Evolutionary conservation across 2,888 invertebrate genomes (phyloP).

Genomic region (Griposia aprilina): DNA sequence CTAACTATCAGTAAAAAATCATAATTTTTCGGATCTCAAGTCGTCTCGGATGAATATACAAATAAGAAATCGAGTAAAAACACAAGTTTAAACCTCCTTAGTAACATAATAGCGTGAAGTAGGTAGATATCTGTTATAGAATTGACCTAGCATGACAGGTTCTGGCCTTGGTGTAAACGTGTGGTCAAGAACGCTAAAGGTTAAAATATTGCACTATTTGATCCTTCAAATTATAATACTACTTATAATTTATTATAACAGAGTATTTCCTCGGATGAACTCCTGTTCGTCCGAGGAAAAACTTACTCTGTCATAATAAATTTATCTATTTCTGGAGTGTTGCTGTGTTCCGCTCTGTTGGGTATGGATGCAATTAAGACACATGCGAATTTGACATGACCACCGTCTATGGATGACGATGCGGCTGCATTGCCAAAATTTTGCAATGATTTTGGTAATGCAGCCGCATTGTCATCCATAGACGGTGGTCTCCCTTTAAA

Average conservation of each 20-base stretch:
- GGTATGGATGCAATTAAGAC: background rate
- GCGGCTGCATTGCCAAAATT: background rate
- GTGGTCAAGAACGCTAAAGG: background rate
- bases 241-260: too few species aligned
- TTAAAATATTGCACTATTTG: background rate
- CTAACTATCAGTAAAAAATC: background rate
- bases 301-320: background rate
- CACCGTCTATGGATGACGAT: background rate
- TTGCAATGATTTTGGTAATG: too few species aligned
- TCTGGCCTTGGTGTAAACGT: background rate
- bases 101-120: background rate
- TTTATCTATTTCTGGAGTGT: background rate
- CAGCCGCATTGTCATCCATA: too few species aligned
- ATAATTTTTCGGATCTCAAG: background rate
- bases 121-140: slow-evolving; percentile 6
- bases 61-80: background rate
- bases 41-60: background rate
- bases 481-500: background rate
- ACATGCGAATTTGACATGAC: background rate
- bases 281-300: too few species aligned
- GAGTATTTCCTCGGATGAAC: too few species aligned
- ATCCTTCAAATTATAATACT: too few species aligned
- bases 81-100: background rate
- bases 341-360: background rate
- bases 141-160: background rate